Percentiles rank a stretch among this genome's conserved stretches.
These are phyloP conservation scores for Eulacestoma nigropectus DNA, from an alignment of 2,113 vertebrate species.

Conservation along the genomic window DNA sequence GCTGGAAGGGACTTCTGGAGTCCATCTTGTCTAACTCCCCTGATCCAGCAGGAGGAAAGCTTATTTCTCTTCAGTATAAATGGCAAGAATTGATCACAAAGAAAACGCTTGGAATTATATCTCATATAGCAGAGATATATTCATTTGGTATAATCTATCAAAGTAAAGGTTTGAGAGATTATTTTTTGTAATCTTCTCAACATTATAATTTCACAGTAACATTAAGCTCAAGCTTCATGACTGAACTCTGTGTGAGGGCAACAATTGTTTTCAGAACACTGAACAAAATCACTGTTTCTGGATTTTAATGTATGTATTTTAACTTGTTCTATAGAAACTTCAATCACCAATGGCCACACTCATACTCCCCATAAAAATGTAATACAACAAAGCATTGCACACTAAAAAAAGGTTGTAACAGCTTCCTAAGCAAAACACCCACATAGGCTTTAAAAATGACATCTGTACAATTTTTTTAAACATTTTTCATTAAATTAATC, in stretches of 20 bases:
- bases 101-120: neutral
- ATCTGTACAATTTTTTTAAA: neutral
- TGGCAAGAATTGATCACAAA: neutral
- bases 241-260: neutral
- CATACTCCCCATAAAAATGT: neutral
- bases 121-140: too few relatives aligned
- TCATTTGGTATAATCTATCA: neutral
- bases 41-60: neutral
- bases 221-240: neutral
- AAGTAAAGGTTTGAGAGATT: neutral
- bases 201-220: neutral
- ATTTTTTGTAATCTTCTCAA: neutral
- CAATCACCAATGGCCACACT: neutral
- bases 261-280: neutral
- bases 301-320: neutral
- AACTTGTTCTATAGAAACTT: neutral
- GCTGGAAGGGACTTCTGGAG: neutral
- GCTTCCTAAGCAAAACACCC: neutral
- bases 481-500: neutral
- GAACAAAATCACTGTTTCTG: neutral
- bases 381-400: neutral
- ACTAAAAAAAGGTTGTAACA: neutral
- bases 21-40: neutral
- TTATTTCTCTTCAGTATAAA: neutral
- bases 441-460: neutral